These are phyloP conservation scores for Leptopilina clavipes DNA, from an alignment of 1,140 invertebrate genomes.

Conservation along the genomic window DNA sequence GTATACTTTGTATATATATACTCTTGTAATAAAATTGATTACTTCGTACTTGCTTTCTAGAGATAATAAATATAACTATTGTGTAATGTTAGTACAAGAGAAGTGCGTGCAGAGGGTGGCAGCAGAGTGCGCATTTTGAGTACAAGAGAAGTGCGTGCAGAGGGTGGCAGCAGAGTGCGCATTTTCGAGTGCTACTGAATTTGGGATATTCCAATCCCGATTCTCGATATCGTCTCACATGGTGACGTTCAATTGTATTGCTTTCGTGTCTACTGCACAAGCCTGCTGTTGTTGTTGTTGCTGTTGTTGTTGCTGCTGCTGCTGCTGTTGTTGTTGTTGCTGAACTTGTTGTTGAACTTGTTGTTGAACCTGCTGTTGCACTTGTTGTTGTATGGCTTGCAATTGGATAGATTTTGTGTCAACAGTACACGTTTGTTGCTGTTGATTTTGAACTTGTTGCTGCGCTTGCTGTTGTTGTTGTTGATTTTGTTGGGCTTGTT, in stretches of 20 bases:
- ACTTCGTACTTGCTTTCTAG: conserved; percentile 70
- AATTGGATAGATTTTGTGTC: conserved; percentile 60
- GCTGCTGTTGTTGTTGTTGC: conserved; percentile 64
- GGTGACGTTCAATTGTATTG: conserved; percentile 74
- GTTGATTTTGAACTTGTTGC: conserved; percentile 50
- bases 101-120: conserved; percentile 74
- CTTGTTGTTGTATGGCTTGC: conserved; percentile 57
- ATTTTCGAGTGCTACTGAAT: conserved; percentile 66
- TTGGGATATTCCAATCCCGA: conserved; percentile 64
- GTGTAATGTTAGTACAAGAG: conserved; percentile 73
- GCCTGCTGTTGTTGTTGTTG: conserved; percentile 70
- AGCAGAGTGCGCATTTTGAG: conserved; percentile 72
- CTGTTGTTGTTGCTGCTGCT: conserved; percentile 69
- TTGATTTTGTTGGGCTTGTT: conserved; percentile 64
- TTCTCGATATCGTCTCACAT: conserved; percentile 72
- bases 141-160: conserved; percentile 74
- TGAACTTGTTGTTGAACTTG: conserved; percentile 65
- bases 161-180: conserved; percentile 72
- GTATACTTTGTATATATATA: conserved; percentile 73
- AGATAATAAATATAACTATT: conserved; percentile 74
- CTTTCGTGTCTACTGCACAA: conserved; percentile 72
- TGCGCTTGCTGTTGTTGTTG: conserved; percentile 54
- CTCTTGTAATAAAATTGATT: conserved; percentile 75
- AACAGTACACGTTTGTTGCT: conserved; percentile 55
- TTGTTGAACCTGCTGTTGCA: conserved; percentile 64